These are phyloP conservation scores for Stichodactyla mertensii DNA, from an alignment of 64 coral and sea anemone species.

Conservation along the genomic window DNA sequence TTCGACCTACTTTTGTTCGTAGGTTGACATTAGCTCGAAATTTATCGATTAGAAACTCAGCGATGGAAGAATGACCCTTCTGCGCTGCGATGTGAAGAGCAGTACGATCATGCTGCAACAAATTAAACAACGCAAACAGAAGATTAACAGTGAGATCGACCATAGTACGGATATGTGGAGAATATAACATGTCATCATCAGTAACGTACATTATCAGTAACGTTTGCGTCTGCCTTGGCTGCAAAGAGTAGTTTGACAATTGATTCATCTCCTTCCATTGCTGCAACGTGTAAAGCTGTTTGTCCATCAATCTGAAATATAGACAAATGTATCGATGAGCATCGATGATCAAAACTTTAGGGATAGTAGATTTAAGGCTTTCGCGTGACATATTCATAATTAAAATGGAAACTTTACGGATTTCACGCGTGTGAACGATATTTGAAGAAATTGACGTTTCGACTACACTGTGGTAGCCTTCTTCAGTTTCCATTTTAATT, in stretches of 20 bases:
- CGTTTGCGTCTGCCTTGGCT: slow-evolving; percentile 70
- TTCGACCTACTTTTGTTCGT: slow-evolving; percentile 63
- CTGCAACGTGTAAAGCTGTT: slow-evolving; percentile 88
- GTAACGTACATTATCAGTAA: slow-evolving; percentile 65
- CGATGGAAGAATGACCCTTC: slow-evolving; percentile 59
- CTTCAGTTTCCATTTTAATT: too few relatives aligned
- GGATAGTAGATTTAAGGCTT: too few relatives aligned
- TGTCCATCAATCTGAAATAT: slow-evolving; percentile 66
- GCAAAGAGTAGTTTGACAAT: slow-evolving; percentile 86
- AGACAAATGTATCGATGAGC: too few relatives aligned
- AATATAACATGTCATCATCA: not conserved
- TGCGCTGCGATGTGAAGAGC: slow-evolving; percentile 79
- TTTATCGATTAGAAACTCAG: slow-evolving; percentile 80
- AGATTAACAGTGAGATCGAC: not conserved
- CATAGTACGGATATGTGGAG: not conserved
- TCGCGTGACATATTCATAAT: too few relatives aligned
- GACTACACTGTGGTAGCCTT: too few relatives aligned
- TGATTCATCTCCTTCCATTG: slow-evolving; percentile 79
- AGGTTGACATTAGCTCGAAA: slow-evolving; percentile 88
- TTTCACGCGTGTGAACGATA: too few relatives aligned
- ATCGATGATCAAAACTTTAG: too few relatives aligned
- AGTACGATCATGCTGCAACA: slow-evolving; percentile 68
- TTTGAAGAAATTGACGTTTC: too few relatives aligned
- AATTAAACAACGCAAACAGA: not conserved
- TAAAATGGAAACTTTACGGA: too few relatives aligned